These are phyloP conservation scores for Darevskia mixta DNA, from an alignment of 2,797 vertebrate species.

Conservation along the genomic window DNA sequence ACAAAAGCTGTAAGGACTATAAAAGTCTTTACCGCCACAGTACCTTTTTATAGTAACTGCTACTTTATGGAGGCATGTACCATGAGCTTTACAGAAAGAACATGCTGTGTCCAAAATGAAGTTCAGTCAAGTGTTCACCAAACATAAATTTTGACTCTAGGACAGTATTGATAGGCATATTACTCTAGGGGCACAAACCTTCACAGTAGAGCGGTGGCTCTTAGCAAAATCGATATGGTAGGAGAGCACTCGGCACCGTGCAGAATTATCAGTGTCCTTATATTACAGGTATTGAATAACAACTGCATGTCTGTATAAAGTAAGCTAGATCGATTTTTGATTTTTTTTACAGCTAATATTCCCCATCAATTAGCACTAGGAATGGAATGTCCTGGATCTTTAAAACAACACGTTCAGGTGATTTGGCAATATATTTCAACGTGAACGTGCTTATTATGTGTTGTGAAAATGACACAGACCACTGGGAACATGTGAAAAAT, in stretches of 20 bases:
- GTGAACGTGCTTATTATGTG: not conserved
- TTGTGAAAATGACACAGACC: not conserved
- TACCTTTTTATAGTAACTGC: constrained; percentile 24
- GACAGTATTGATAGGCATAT: not conserved
- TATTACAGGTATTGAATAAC: not conserved
- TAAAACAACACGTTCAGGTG: not conserved
- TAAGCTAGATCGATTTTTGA: not conserved
- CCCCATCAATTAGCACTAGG: not conserved
- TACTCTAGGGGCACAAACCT: not conserved
- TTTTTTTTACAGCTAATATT: not conserved
- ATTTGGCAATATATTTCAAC: constrained; percentile 8
- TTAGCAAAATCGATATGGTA: constrained; percentile 4
- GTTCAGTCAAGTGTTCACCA: not conserved
- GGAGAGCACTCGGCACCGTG: not conserved
- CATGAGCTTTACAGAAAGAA: not conserved
- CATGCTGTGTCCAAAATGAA: not conserved
- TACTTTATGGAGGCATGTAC: not conserved
- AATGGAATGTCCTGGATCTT: not conserved
- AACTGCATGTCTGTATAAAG: not conserved
- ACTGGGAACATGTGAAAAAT: not conserved
- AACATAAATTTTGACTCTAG: constrained; percentile 21
- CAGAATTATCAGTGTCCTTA: not conserved
- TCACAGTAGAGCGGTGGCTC: not conserved
- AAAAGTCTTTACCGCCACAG: constrained; percentile 28
- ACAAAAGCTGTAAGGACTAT: constrained; percentile 28